Conservation (phyloP, 2,113 vertebrate genomes). For the Apteryx owenii region DNA sequence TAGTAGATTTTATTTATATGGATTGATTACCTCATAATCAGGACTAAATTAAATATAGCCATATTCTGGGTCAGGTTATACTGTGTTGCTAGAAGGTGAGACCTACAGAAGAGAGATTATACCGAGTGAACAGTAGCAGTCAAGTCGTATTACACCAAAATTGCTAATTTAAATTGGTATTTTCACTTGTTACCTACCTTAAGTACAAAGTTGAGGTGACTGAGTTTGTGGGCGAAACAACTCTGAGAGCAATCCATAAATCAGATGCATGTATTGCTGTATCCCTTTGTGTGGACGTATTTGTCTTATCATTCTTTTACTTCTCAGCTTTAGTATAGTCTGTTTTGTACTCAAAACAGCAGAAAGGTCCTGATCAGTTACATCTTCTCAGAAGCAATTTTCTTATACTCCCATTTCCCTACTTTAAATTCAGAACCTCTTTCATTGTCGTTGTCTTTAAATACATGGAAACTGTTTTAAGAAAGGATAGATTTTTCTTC, state of each 20-base stretch:
- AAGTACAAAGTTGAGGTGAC: neutral
- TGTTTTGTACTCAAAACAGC: neutral
- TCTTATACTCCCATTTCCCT: neutral
- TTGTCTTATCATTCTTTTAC: neutral
- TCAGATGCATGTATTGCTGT: neutral
- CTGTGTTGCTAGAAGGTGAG: neutral
- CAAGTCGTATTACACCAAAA: neutral
- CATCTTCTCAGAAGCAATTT: neutral
- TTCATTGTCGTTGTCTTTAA: neutral
- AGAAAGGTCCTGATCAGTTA: neutral
- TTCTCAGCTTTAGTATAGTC: neutral
- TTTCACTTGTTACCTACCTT: neutral
- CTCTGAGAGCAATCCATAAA: neutral
- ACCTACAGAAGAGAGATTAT: neutral
- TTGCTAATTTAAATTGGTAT: neutral
- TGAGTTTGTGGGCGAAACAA: neutral
- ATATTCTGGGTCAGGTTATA: neutral
- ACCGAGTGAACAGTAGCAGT: neutral
- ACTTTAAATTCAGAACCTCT: neutral
- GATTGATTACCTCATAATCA: neutral
- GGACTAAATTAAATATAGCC: neutral
- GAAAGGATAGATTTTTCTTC: neutral
- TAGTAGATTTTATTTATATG: neutral
- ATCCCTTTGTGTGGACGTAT: neutral
- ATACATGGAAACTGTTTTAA: neutral